Percentiles rank a stretch among this genome's conserved stretches.
Conservation (phyloP, 2,797 vertebrate genomes). For the Syngnathus rostellatus region DNA sequence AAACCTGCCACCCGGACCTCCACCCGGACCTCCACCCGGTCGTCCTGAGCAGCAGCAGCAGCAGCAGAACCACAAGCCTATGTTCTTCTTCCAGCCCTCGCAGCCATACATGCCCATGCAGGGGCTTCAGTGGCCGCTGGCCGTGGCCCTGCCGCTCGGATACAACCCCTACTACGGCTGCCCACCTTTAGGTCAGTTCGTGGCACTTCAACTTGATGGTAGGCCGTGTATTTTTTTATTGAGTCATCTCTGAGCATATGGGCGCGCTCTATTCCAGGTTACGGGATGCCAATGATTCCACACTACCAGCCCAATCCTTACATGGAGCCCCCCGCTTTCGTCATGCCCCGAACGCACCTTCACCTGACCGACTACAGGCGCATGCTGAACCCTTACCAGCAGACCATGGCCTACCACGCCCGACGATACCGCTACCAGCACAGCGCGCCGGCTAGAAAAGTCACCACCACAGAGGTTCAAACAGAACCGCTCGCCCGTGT, state of each 20-base stretch:
- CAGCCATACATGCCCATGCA: constrained; percentile 66
- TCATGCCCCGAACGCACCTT: constrained; percentile 65
- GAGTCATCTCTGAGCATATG: too few relatives aligned
- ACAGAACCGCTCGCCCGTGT: constrained; percentile 54
- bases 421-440: constrained; percentile 67
- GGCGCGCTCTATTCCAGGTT: constrained; percentile 42
- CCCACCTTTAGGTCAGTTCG: constrained; percentile 54
- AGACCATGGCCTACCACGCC: constrained; percentile 67
- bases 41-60: neutral
- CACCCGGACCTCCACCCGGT: constrained; percentile 17
- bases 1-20: constrained; percentile 25
- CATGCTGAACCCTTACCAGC: constrained; percentile 64
- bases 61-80: constrained; percentile 49
- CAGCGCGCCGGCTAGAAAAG: constrained; percentile 41
- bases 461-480: constrained; percentile 67
- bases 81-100: constrained; percentile 66
- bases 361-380: constrained; percentile 71
- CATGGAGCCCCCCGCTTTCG: constrained; percentile 64
- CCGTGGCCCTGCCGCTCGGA: constrained; percentile 50
- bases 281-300: constrained; percentile 59
- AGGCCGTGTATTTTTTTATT: neutral
- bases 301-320: constrained; percentile 56
- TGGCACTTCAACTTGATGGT: too few relatives aligned
- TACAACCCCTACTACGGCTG: constrained; percentile 64
- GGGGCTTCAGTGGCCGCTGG: constrained; percentile 64